These are phyloP conservation scores for Synergus gifuensis DNA, from an alignment of 2,888 invertebrate genomes.

Conservation along the genomic window DNA sequence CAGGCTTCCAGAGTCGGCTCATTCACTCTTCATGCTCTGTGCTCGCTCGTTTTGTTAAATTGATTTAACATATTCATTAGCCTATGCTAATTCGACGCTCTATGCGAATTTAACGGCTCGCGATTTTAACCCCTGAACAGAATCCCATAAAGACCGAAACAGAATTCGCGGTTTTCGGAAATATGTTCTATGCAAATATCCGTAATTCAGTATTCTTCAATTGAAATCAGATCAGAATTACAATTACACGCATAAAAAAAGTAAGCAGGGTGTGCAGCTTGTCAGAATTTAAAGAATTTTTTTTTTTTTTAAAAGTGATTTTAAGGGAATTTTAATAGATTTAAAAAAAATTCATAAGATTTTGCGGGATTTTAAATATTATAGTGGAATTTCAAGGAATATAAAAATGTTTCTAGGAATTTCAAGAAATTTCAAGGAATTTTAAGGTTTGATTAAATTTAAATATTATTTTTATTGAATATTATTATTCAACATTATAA, in stretches of 20 bases:
- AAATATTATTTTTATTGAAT: too few species aligned
- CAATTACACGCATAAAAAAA: not conserved
- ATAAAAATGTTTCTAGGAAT: too few species aligned
- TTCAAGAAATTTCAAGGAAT: too few species aligned
- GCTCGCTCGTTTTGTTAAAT: slow-evolving; percentile 72
- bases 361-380: too few species aligned
- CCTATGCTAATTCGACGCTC: slow-evolving; percentile 71
- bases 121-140: slow-evolving; percentile 33
- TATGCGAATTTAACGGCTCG: slow-evolving; percentile 55
- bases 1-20: slow-evolving; percentile 67
- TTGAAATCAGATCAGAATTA: not conserved
- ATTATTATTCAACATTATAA: too few species aligned
- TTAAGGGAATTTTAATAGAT: too few species aligned
- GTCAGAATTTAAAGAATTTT: too few species aligned
- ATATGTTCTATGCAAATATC: not conserved
- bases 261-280: too few species aligned
- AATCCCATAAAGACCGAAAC: slow-evolving; percentile 30
- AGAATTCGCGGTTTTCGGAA: slow-evolving; percentile 16
- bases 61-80: slow-evolving; percentile 77
- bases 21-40: slow-evolving; percentile 61
- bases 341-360: too few species aligned
- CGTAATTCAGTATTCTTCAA: not conserved
- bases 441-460: too few species aligned
- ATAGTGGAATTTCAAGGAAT: too few species aligned
- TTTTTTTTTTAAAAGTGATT: too few species aligned